phyloP scores from a whole-genome alignment of 2,888 invertebrate genomes.

The Cylloceria caligata region DNA sequence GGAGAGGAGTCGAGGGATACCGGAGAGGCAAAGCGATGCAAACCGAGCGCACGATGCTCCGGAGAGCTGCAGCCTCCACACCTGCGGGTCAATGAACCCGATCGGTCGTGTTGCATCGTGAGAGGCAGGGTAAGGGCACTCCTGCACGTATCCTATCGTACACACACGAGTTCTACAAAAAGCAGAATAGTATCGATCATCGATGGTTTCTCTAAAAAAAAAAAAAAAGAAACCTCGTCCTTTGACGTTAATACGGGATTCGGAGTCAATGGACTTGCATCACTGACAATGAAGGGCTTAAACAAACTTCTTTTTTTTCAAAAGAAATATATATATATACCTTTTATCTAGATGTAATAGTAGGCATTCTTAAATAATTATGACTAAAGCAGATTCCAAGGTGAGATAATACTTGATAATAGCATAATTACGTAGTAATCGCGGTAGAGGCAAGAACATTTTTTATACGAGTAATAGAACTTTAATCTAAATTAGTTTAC shows the following conservation, averaged over 20 bases:
- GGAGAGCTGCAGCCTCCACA: constrained; percentile 62
- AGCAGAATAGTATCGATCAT: background rate
- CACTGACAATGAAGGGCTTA: too few species aligned
- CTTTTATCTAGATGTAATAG: too few species aligned
- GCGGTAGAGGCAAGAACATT: too few species aligned
- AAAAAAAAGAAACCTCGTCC: too few species aligned
- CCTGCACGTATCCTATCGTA: constrained; percentile 6
- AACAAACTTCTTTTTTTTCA: too few species aligned
- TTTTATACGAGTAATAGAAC: constrained; percentile 43
- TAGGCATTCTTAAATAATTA: background rate
- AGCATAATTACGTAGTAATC: background rate
- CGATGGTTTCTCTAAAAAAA: background rate
- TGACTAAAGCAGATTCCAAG: background rate
- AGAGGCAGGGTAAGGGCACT: constrained; percentile 49
- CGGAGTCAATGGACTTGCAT: too few species aligned
- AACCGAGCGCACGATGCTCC: constrained; percentile 11
- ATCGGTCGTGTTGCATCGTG: constrained; percentile 56
- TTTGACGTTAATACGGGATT: too few species aligned
- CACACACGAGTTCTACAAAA: constrained; percentile 10
- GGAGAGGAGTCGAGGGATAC: constrained; percentile 29
- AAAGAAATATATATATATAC: too few species aligned
- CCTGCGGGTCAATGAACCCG: constrained; percentile 67
- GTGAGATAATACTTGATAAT: background rate
- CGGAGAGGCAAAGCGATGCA: constrained; percentile 32
- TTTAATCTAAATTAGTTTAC: constrained; percentile 44